Conservation (phyloP, 2,797 vertebrate species). For the Cyprinodon diabolis region DNA sequence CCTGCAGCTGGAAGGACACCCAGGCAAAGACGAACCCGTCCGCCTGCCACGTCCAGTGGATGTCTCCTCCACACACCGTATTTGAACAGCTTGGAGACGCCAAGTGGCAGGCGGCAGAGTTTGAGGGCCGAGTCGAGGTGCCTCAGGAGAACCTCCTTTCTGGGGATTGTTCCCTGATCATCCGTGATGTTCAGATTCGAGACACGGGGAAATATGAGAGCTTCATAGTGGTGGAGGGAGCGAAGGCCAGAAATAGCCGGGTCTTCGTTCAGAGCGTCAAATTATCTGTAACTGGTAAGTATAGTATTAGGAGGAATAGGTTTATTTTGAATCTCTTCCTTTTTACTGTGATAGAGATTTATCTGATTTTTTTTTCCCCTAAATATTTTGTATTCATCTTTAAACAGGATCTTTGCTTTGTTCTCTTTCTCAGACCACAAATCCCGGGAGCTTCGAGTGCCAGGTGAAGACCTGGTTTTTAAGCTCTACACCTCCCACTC, state of each 20-base stretch:
- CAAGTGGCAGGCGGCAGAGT: constrained; percentile 56
- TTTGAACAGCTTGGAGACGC: constrained; percentile 57
- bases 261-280: constrained; percentile 70
- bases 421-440: constrained; percentile 60
- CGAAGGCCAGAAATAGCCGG: constrained; percentile 11
- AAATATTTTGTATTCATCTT: neutral
- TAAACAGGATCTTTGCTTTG: neutral
- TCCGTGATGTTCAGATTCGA: constrained; percentile 67
- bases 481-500: constrained; percentile 62
- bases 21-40: neutral
- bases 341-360: too few relatives aligned
- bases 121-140: constrained; percentile 47
- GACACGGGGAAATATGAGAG: constrained; percentile 73
- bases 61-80: constrained; percentile 2
- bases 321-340: neutral
- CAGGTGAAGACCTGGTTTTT: constrained; percentile 60
- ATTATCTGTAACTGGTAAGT: constrained; percentile 68
- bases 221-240: constrained; percentile 64
- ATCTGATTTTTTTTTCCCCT: neutral
- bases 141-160: constrained; percentile 36
- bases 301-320: neutral
- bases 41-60: constrained; percentile 68
- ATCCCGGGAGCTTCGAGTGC: neutral
- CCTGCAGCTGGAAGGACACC: constrained; percentile 60
- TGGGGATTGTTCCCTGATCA: constrained; percentile 76